Base-by-base conservation (phyloP, 1,140 invertebrate species). In the Magallana ariakensis region DNA sequence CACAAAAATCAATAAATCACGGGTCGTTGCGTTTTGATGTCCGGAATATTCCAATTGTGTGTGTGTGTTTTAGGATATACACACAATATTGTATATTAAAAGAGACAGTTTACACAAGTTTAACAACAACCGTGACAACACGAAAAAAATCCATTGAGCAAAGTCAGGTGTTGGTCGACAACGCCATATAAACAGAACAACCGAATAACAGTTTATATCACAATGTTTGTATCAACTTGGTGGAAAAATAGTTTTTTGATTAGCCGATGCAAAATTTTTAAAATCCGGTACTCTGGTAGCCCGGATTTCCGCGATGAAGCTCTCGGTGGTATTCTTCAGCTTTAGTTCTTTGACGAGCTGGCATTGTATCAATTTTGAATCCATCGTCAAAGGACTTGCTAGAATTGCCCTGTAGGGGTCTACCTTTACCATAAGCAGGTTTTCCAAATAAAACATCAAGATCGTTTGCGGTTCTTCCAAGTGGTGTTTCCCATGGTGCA, bases 401-500 rank as follows among this genome's bases (percentile, higher is more conserved):
- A 19, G 6, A 1, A 16, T 16, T 84, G n/a, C 16, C 55, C 56
- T 26, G 53, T 0, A 10, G 22, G n/a, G 22, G 15, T 16, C 22
- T n/a, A 22, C 26, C 58, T 22, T 60, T 84, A 33, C 82, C 22
- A 84, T 58, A 84, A 16, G 82, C 82, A 19, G 82, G 82, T 33
- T 84, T 84, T 60, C 82, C 82, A 84, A 84, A 84, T 56, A 84
- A 56, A 4, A 60, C 57, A 60, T 84, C 82, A 9, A 84, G 58
- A 84, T 84, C 82, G 46, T 60, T 84, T 15, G n/a, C 6, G 58
- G 19, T n/a, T 84, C 33, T 60, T 10, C 56, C 82, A 8, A 10
- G 0, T 22, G 82, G 19, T 5, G 82, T 33, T 58, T 84, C 82
- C 82, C 82, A 84, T 2, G 82, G 82, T 22, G 82, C 82, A 10